Evolutionary conservation across 2,797 vertebrate species (phyloP), one percentile per base, ranked within the genome.

Genomic region (Chromobotia macracanthus): DNA sequence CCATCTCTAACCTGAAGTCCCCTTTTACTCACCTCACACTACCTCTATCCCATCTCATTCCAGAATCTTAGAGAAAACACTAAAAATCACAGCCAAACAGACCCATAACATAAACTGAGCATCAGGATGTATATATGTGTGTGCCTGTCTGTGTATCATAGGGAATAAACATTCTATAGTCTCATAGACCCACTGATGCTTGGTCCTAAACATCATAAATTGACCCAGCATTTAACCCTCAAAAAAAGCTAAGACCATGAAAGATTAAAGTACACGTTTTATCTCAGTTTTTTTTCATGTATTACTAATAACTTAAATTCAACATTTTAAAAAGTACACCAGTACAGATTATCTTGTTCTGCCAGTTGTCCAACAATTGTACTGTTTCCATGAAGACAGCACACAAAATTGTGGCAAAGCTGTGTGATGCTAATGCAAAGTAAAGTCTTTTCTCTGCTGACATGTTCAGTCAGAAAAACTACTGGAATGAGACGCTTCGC

Each of bases 401-500:
- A n/a, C 82, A 84, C 13, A 44, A 38, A 15, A 56, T 23, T 68
- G 11, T 58, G 21, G 1, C 38, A 58, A 58, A 67, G 35, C 41
- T 18, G 44, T 31, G 41, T 60, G 55, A 38, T 8, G 9, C 46
- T 38, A 51, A 61, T 21, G n/a, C 3, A 51, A 50, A 21, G 7
- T n/a, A 70, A 51, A 18, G 3, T 58, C n/a, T 58, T 38, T 58
- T 60, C 41, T 41, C 25, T 79, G 18, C 74, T 64, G 48, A 51
- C 79, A 82, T 80, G 66, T 82, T 58, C 55, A 72, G 65, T 82
- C 83, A 73, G 16, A 19, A 18, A 66, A 64, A 71, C 11, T 46
- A 21, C 8, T 28, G 83, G 84, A 85, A 86, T 85, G 79, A 77
- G 69, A 82, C 58, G 81, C 74, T 64, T 77, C 44, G 66, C 82